phyloP scores from a whole-genome alignment of 1,140 invertebrate genomes.

The Coelopa frigida region DNA sequence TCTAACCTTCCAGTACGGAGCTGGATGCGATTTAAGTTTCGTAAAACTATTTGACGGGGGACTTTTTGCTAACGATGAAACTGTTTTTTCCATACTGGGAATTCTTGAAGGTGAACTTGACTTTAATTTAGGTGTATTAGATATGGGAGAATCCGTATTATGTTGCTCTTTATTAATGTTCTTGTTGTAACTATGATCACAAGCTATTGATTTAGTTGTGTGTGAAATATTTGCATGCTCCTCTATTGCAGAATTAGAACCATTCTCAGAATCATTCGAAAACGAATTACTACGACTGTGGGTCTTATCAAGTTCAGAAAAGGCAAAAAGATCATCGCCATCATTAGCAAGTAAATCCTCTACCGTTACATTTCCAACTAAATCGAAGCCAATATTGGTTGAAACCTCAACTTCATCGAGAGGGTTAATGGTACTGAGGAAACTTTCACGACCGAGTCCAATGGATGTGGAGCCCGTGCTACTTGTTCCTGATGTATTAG shows the following conservation, averaged over 20 bases:
- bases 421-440: background rate
- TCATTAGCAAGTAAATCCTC: background rate
- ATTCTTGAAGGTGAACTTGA: no score
- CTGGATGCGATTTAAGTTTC: background rate
- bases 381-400: background rate
- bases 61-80: constrained; percentile 1
- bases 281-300: constrained; percentile 3
- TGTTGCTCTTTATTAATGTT: background rate
- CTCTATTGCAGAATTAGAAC: background rate
- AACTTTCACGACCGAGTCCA: constrained; percentile 1
- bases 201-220: background rate
- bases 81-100: background rate
- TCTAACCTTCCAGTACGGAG: constrained; percentile 1
- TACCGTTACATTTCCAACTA: background rate
- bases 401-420: constrained; percentile 2
- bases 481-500: no score
- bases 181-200: constrained; percentile 1
- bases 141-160: no score
- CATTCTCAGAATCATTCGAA: background rate
- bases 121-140: no score
- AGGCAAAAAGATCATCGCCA: background rate
- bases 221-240: background rate
- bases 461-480: no score
- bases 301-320: constrained; percentile 1
- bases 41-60: background rate